Evolutionary conservation across 1,140 invertebrate genomes (phyloP).

Genomic region (Hylaeus volcanicus): DNA sequence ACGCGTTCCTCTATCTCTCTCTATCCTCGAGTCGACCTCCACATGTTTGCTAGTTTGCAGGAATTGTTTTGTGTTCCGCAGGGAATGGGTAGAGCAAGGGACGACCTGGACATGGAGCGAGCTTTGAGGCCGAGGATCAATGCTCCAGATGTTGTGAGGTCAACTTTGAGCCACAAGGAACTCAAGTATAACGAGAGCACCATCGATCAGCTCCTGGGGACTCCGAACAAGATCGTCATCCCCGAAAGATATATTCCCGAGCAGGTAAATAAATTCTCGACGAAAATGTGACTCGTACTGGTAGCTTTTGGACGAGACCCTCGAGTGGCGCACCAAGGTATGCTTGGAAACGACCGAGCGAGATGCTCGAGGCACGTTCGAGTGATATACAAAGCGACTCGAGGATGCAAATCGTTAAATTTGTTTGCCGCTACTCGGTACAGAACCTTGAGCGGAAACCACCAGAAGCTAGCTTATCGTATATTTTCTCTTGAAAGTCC

Average conservation of each 20-base stretch:
- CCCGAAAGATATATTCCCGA: slow-evolving; percentile 95
- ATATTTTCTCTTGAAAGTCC: too few species aligned
- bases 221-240: slow-evolving; percentile 94
- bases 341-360: too few species aligned
- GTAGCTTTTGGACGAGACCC: too few species aligned
- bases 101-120: slow-evolving; percentile 93
- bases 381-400: too few species aligned
- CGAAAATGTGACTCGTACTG: too few species aligned
- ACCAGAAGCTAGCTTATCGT: too few species aligned
- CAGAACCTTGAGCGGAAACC: too few species aligned
- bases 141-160: slow-evolving; percentile 92
- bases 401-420: too few species aligned
- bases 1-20: not conserved
- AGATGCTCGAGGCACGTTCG: too few species aligned
- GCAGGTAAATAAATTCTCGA: slow-evolving; percentile 80
- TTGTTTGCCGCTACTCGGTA: too few species aligned
- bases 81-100: slow-evolving; percentile 85
- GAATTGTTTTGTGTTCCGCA: slow-evolving; percentile 62
- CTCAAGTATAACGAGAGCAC: slow-evolving; percentile 87
- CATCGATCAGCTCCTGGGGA: slow-evolving; percentile 91
- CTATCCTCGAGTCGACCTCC: not conserved
- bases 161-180: slow-evolving; percentile 86
- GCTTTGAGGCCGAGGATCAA: slow-evolving; percentile 86
- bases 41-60: not conserved
- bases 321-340: too few species aligned